Evolutionary conservation across 37 sponge, comb jelly and placozoan genomes (phyloP), one percentile per base, ranked within the genome.

Genomic region (Theonella swinhoei): DNA sequence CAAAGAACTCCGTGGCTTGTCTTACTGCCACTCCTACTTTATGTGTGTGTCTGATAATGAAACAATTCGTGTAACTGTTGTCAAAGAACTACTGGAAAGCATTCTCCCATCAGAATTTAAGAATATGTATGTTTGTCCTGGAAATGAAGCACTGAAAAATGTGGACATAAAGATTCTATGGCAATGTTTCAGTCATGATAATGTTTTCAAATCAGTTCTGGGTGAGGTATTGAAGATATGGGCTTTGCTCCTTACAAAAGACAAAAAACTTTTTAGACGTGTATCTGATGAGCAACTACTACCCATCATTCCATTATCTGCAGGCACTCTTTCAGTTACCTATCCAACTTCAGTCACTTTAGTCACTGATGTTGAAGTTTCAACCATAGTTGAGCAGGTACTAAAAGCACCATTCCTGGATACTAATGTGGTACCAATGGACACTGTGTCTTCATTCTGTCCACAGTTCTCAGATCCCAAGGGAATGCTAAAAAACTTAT

Each of bases 101-200:
- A 68, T 68, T 5, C 69, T 68, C 30, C 69, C 30, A 68, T 29
- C 69, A 2, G 33, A 68, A 31, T 32, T 68, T 32, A 43, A n/a
- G 17, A 60, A 30, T 11, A 76, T 17, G 25, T 0, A 20, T 26
- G 30, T 32, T 31, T 43, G 35, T 25, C 35, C 39, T 14, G 72
- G 35, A 36, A 11, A 23, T 71, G n/a, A 23, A 1, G 19, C 7
- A 22, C 4, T 71, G 36, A 1, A 76, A 2, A 32, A 23, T 9
- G 77, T 31, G 0, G 25, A 24, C 11, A 32, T 76, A 61, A 43
- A 58, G 22, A 19, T 7, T 24, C 41, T 79, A 4, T 79, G 80
- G 80, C 29, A 65, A 25, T 79, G 80, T 26, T 68, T 79, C 28
- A 38, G 42, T 30, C 17, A 67, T 2, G 80, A 79, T 42, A 19